Conservation (phyloP, 2,797 vertebrate genomes). For the Erethizon dorsatum region DNA sequence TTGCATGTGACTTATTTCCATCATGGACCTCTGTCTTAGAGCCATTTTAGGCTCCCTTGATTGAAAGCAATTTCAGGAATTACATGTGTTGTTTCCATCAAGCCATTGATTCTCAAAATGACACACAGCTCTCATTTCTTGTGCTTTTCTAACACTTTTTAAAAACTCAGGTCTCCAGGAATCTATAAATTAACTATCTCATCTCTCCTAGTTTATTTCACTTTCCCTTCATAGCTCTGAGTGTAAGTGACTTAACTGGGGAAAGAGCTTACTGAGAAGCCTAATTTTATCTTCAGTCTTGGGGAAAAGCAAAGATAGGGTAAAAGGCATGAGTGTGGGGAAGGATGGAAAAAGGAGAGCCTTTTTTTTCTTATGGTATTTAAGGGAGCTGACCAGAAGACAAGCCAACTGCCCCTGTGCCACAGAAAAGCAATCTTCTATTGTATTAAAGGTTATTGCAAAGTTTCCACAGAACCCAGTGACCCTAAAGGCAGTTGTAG, state of each 20-base stretch:
- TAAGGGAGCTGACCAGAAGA: background rate
- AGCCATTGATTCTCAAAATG: background rate
- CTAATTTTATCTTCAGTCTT: background rate
- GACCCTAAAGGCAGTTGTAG: background rate
- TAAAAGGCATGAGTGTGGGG: background rate
- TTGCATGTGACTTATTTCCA: conserved; percentile 50
- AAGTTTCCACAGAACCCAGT: background rate
- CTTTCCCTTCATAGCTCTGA: background rate
- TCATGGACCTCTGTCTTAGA: background rate
- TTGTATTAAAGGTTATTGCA: background rate
- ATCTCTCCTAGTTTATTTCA: background rate
- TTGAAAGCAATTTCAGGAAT: conserved; percentile 65
- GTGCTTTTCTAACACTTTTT: conserved; percentile 3
- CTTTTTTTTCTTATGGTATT: background rate
- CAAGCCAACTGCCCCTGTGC: background rate
- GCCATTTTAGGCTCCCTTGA: background rate
- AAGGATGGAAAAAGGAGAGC: background rate
- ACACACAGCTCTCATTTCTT: background rate
- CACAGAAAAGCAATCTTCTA: background rate
- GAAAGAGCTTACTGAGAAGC: background rate
- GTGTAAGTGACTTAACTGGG: background rate
- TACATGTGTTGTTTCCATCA: conserved; percentile 43
- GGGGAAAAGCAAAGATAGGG: background rate
- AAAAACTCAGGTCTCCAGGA: background rate
- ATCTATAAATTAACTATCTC: conserved; percentile 29